Evolutionary conservation across 2,113 vertebrate species (phyloP), one percentile per base, ranked within the genome.

Genomic region (Electrona antarctica): DNA sequence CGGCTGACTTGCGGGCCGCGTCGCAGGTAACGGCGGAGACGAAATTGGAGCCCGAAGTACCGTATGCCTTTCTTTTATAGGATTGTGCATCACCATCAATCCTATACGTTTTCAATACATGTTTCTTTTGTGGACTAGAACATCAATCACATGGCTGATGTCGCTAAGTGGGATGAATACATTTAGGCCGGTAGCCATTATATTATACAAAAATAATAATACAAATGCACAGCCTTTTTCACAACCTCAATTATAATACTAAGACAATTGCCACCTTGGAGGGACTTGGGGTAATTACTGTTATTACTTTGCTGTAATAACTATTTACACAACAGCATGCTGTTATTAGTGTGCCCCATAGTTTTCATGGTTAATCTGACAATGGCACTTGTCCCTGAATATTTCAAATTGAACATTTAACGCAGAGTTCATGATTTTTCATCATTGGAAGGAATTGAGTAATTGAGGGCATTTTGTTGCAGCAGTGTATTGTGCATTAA

Each of bases 241-340:
- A 60, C 78, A 68, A 61, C 76, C 62, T 67, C 77, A 84, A 88
- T 90, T 87, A 87, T 78, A 75, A 78, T 63, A 55, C 81, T 5
- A 64, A 83, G 74, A 83, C 79, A 86, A 86, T 86, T 82, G 83
- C 66, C 74, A 79, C 85, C 84, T 89, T 85, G 59, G 47, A 61
- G 67, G 61, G 48, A 47, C 78, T 74, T 72, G 54, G 69, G 79
- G 73, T 87, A 85, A 90, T 90, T 74, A 86, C 87, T 78, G 83
- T 88, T 86, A 90, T 89, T 85, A 76, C 74, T 69, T 8, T 47
- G 52, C 78, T 52, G 64, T 78, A 82, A 87, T 76, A 72, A 85
- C 45, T 56, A 67, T 59, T 71, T 82, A 73, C 77, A 70, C 74
- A 75, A 63, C 75, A 70, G 74, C 68, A 56, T 77, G 9, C 60